These are phyloP conservation scores for Sebastes ruberrimus DNA, from an alignment of 2,797 vertebrate genomes.

Conservation along the genomic window DNA sequence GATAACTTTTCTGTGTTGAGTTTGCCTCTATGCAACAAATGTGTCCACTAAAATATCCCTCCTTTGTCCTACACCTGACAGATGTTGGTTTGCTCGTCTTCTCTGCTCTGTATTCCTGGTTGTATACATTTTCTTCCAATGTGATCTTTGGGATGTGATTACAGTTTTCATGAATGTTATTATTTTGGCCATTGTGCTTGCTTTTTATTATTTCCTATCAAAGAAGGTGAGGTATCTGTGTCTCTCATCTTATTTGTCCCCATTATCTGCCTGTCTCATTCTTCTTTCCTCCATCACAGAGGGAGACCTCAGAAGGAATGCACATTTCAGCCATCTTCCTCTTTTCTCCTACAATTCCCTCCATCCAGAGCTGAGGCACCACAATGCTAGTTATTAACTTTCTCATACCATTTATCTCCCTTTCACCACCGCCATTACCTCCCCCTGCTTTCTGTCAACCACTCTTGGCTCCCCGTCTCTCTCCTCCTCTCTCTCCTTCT, in stretches of 20 bases:
- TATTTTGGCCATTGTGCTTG: constrained; percentile 9
- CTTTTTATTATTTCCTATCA: constrained; percentile 23
- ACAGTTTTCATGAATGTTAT: constrained; percentile 13
- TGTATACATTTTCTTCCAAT: neutral
- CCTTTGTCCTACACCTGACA: neutral
- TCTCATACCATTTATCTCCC: constrained; percentile 67
- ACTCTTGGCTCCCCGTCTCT: constrained; percentile 10
- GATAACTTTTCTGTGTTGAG: neutral
- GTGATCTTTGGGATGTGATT: neutral
- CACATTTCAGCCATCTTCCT: constrained; percentile 38
- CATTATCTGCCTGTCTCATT: constrained; percentile 10
- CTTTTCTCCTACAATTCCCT: constrained; percentile 14
- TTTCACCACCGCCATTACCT: constrained; percentile 59
- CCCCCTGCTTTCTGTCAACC: constrained; percentile 50
- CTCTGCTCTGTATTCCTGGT: neutral
- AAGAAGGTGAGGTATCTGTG: constrained; percentile 5
- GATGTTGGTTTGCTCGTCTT: neutral
- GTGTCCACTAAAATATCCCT: neutral
- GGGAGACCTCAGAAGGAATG: constrained; percentile 8
- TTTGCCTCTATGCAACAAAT: neutral
- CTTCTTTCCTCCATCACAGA: neutral
- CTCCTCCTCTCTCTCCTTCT: constrained; percentile 30
- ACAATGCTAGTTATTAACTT: constrained; percentile 68
- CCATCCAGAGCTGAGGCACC: constrained; percentile 39
- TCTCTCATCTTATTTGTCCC: constrained; percentile 15